Evolutionary conservation across 2,888 invertebrate species (phyloP).

Genomic region (Schizotus pectinicornis): DNA sequence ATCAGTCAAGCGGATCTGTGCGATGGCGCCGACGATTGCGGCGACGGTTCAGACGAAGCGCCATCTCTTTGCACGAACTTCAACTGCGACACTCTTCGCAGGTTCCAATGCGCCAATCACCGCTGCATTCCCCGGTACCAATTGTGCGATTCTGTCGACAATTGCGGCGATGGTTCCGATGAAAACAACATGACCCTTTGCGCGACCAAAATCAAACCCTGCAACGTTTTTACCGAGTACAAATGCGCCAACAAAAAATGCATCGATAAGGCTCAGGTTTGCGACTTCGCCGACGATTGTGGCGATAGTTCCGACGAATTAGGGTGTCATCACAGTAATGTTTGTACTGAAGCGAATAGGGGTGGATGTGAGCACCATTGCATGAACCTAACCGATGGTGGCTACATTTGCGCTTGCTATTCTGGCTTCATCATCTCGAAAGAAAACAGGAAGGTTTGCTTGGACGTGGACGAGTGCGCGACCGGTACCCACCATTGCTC

Average conservation of each 20-base stretch:
- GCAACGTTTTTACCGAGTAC: slow-evolving; percentile 80
- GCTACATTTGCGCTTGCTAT: slow-evolving; percentile 91
- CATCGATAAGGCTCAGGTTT: slow-evolving; percentile 77
- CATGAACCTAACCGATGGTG: slow-evolving; percentile 79
- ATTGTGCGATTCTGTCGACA: slow-evolving; percentile 89
- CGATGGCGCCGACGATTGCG: slow-evolving; percentile 93
- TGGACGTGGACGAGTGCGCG: slow-evolving; percentile 90
- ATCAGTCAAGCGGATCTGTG: slow-evolving; percentile 89
- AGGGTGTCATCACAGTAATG: slow-evolving; percentile 79
- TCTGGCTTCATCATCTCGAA: slow-evolving; percentile 83
- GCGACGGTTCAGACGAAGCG: slow-evolving; percentile 89
- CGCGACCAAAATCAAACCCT: slow-evolving; percentile 75
- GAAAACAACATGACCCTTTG: slow-evolving; percentile 95
- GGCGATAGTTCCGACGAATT: slow-evolving; percentile 89
- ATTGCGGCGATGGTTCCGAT: slow-evolving; percentile 94
- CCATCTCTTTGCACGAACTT: slow-evolving; percentile 81
- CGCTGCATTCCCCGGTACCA: slow-evolving; percentile 83
- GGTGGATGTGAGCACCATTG: slow-evolving; percentile 95
- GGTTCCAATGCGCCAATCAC: slow-evolving; percentile 91
- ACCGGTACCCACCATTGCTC: slow-evolving; percentile 88
- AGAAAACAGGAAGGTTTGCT: slow-evolving; percentile 81
- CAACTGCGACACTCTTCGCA: slow-evolving; percentile 80
- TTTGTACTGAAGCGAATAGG: slow-evolving; percentile 63
- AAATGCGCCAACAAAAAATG: slow-evolving; percentile 89
- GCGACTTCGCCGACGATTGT: slow-evolving; percentile 90